Evolutionary conservation across 2,797 vertebrate genomes (phyloP), one percentile per base, ranked within the genome.

Genomic region (Eurystomus glaucurus): DNA sequence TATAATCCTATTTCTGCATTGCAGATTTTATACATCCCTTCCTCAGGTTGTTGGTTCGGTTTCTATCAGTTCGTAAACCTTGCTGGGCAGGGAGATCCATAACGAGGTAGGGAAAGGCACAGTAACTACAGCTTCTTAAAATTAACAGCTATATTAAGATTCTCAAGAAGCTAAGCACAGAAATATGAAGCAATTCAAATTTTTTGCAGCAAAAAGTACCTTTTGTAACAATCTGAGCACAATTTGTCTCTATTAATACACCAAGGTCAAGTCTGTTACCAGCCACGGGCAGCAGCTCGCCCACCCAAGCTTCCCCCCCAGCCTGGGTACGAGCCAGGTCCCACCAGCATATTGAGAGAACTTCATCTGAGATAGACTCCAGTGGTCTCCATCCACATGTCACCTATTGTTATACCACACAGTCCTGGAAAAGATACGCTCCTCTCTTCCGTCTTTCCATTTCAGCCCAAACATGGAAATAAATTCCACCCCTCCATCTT

Each of bases 1-100:
- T 78, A 93, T 93, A 94, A 96, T 86, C 82, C 76, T 45, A 57
- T 86, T 95, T 86, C 91, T 95, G 89, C 91, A 94, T 17, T 88
- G 94, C 90, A 96, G 94, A 75, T 91, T 94, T 95, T 57, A 26
- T 45, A 39, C 3, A 31, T 72, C 57, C 46, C 69, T 88, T 85
- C 55, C 39, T 65, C 68, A 35, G 85, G 65, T 25, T 55, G 35
- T 20, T 16, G 17, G 26, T 26, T 26, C 5, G 25, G 64, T 69
- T 90, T 55, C 18, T 41, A 37, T 69, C 66, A 72, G 28, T 88
- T 76, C 46, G 46, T 41, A 80, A 92, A 81, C 35, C 43, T 5
- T 70, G 25, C 57, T 75, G 14, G 22, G 39, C 4, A 22, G 33
- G 4, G 37, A 25, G 50, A 60, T 50, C 50, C 85, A n/a, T 31